A percentile compares a stretch with the other conserved stretches of the same genome.
Conservation (phyloP, 2,888 invertebrate species). For the Oxycera nigricornis region DNA sequence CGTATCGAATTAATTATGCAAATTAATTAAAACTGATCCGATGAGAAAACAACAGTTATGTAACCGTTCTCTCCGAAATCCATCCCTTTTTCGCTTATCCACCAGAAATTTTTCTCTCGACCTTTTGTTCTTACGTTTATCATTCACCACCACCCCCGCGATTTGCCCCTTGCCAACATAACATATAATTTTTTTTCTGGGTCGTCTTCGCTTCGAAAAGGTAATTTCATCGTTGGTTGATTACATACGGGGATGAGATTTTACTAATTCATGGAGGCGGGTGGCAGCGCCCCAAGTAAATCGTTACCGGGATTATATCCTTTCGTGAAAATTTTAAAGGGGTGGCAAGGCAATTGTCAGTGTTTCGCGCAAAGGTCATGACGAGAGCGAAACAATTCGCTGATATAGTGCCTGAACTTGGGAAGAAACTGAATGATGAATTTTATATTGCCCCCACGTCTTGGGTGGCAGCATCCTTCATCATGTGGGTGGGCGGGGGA, state of each 20-base stretch:
- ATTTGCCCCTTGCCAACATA: no score
- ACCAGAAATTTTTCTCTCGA: not conserved
- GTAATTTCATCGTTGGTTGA: conserved; percentile 40
- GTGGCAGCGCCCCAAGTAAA: not conserved
- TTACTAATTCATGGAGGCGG: conserved; percentile 37
- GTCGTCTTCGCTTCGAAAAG: not conserved
- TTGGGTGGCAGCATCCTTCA: no score
- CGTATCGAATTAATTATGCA: conserved; percentile 44
- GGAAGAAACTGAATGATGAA: not conserved
- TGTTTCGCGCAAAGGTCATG: not conserved
- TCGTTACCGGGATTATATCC: conserved; percentile 16
- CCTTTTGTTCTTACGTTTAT: not conserved
- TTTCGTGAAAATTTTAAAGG: conserved; percentile 34
- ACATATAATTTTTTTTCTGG: no score
- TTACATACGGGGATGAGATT: conserved; percentile 34
- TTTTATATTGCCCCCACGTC: no score
- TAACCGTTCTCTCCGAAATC: conserved; percentile 22
- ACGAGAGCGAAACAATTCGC: not conserved
- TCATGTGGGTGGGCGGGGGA: not conserved
- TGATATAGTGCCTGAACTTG: not conserved
- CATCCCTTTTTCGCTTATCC: not conserved
- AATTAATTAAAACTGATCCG: conserved; percentile 46
- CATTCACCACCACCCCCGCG: no score
- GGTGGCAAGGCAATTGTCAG: no score
- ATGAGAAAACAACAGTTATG: conserved; percentile 33